A percentile compares a stretch with the other conserved stretches of the same genome.
phyloP scores from a whole-genome alignment of 2,113 vertebrate species.

The Myotis davidii region DNA sequence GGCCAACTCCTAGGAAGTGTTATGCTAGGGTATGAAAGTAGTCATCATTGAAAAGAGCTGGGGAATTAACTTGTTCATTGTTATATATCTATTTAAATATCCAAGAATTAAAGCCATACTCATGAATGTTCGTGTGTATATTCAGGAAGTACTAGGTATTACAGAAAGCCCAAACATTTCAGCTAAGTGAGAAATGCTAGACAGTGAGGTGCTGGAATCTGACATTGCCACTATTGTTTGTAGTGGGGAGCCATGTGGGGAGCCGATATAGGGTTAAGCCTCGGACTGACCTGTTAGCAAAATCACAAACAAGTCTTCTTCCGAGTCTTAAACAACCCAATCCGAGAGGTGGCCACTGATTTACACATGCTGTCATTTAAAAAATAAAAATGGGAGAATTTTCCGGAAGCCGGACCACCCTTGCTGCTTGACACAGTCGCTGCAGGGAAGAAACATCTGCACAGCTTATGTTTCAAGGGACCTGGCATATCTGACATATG shows the following conservation, averaged over 20 bases:
- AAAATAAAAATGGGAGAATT: no score
- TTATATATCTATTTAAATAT: neutral
- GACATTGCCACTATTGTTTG: neutral
- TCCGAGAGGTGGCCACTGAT: no score
- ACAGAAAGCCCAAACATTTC: slow-evolving; percentile 15
- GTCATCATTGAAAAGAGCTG: neutral
- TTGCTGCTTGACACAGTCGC: no score
- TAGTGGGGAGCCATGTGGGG: neutral
- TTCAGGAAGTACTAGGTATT: neutral
- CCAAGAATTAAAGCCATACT: slow-evolving; percentile 29
- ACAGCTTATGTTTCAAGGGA: no score
- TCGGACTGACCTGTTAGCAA: no score
- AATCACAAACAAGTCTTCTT: no score
- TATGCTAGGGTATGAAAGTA: neutral
- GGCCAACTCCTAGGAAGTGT: slow-evolving; percentile 5
- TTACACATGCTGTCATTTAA: no score
- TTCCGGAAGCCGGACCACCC: no score
- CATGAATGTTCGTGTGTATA: neutral
- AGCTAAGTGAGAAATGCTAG: neutral
- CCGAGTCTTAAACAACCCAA: no score
- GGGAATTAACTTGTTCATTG: neutral
- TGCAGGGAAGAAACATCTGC: no score
- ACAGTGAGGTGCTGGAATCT: neutral
- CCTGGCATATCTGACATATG: no score
- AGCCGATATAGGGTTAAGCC: no score